Base-by-base conservation (phyloP, 2,888 invertebrate genomes). In the Tetragonisca angustula region DNA sequence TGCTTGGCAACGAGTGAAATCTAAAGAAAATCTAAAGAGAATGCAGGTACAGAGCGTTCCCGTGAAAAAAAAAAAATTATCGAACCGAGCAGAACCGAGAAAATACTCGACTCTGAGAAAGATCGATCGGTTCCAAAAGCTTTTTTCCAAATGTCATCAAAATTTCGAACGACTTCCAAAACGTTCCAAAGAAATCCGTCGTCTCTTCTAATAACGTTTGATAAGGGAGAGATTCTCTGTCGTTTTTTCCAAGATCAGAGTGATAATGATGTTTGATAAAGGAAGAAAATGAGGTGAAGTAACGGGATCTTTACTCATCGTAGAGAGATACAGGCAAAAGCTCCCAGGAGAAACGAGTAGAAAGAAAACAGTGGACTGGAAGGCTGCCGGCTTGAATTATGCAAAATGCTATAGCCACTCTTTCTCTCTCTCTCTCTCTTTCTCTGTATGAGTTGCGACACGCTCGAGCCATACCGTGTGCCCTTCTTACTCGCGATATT, bases 311-410 rank as follows among this genome's bases (percentile, higher is more conserved):
- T 9, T 43, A 9, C 43, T 43, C 43, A 43, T 9, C 43, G 43
- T 43, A 62, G 62, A 4, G 43, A n/a, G 27, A 27, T 6, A 27
- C 2, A 15, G 9, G 50, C 32, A 62, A 49, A 2, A n/a, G 32
- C 3, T 11, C 9, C 32, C 50, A 1, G n/a, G 24, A 6, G 56
- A 13, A 36, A 36, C 2, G 72, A 49, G 61, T 9, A 49, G 61
- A 49, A 72, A 27, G 72, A 21, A 59, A 62, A 73, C 62, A 62
- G 62, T 73, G 32, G 32, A 15, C 17, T 36, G 24, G 24, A 70
- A 70, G 21, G 27, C 32, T 17, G 70, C 17, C 56, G 43, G 27
- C 32, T 61, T 73, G 32, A 73, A 73, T 73, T 73, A 73, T 73
- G 49, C 72, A 73, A 32, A 52, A 62, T 2, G 4, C 9, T 56